A percentile compares a stretch with the other conserved stretches of the same genome.
These are phyloP conservation scores for Thermophis baileyi DNA, from an alignment of 2,113 vertebrate genomes.

Conservation along the genomic window DNA sequence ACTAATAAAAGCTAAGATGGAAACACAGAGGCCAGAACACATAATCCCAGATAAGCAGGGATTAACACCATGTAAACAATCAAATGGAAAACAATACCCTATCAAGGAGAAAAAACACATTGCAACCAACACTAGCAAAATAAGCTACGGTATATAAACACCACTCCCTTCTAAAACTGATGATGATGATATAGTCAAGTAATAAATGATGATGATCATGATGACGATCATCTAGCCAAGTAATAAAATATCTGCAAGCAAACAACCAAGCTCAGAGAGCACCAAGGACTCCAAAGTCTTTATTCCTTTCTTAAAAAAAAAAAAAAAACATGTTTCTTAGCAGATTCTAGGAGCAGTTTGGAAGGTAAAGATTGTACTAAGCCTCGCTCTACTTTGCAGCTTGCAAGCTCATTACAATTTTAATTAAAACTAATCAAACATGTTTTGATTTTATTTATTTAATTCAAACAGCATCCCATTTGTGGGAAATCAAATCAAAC, in stretches of 20 bases:
- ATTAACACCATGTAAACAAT: neutral
- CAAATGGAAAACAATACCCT: neutral
- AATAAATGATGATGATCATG: neutral
- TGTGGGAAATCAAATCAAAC: neutral
- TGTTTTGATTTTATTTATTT: neutral
- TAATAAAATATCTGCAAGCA: too few relatives aligned
- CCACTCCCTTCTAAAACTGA: neutral
- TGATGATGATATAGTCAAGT: neutral
- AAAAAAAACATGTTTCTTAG: neutral
- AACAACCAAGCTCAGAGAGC: too few relatives aligned
- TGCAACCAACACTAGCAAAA: neutral
- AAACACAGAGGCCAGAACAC: neutral
- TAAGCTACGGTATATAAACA: neutral
- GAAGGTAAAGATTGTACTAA: neutral
- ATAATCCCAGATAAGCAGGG: neutral
- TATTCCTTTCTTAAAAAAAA: neutral
- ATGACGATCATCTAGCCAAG: neutral
- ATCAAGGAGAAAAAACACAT: too few relatives aligned
- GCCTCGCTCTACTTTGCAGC: neutral
- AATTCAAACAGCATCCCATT: neutral
- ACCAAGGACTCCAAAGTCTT: neutral
- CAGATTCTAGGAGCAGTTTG: neutral
- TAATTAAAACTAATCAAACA: neutral
- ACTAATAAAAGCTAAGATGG: neutral
- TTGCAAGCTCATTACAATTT: neutral